Base-by-base conservation (phyloP, 2,888 invertebrate genomes). In the Nymphalis c-album region DNA sequence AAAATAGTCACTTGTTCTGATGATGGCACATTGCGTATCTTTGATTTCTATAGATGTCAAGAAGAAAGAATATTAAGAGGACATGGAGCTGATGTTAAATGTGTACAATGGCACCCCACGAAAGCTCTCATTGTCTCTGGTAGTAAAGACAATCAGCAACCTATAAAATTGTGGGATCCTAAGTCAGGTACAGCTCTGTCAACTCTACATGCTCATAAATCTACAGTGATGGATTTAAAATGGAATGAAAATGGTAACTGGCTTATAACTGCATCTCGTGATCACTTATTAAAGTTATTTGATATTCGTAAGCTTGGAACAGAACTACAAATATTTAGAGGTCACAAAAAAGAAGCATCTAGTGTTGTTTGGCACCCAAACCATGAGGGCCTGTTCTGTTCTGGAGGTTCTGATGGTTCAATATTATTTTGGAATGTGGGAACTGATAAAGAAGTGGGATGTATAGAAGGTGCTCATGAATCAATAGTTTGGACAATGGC, bases 171-270 rank as follows among this genome's bases (percentile, higher is more conserved):
- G 61, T 99, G 99, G 99, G 99, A 99, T 93, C 99, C 99, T 4
- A 98, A 98, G 86, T 96, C 96, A 65, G 99, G 99, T 7, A 96
- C 97, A 74, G 98, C 98, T 57, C 91, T 99, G 64, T 98, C 99
- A 20, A 99, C 99, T 50, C 93, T 99, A 94, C 99, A 99, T 89
- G 99, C 99, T 55, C 99, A 99, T 89, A 99, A 99, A 91, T 98
- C 98, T 65, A 99, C 99, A 40, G 99, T 99, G 17, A 99, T 99
- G 98, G 98, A 99, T 86, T 94, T 99, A 35, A 97, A 98, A 87
- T 99, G 99, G 99, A 99, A 99, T 90, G 96, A 96, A 63, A 99
- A 99, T 93, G 99, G 99, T 4, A 99, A 99, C 87, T 99, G 99
- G 99, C 92, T 99, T 63, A 95, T 99, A 64, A 99, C 99, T n/a